A percentile compares a stretch with the other conserved stretches of the same genome.
Evolutionary conservation across 2,113 vertebrate genomes (phyloP).

Genomic region (Hoplias malabaricus): DNA sequence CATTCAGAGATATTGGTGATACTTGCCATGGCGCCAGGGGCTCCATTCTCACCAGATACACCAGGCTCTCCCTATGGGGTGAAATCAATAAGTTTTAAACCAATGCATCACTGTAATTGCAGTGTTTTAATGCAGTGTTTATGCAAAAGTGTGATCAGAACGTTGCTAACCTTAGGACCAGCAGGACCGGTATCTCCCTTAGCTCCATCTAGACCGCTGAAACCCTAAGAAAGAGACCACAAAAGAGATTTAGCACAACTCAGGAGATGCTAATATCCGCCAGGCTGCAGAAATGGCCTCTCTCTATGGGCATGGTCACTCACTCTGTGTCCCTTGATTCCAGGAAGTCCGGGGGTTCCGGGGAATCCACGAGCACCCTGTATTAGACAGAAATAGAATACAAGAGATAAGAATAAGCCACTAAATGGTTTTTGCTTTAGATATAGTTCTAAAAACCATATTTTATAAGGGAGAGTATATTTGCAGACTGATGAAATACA

Average conservation of each 20-base stretch:
- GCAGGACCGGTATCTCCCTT: constrained; percentile 93
- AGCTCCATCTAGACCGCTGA: constrained; percentile 95
- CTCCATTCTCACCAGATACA: constrained; percentile 91
- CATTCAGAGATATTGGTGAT: neutral
- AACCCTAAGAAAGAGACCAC: constrained; percentile 76
- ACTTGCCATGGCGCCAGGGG: constrained; percentile 91
- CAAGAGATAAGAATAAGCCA: neutral
- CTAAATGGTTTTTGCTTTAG: neutral
- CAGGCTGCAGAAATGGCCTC: neutral
- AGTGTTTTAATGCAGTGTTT: neutral
- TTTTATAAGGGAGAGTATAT: too few relatives aligned
- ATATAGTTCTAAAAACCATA: too few relatives aligned
- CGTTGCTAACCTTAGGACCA: constrained; percentile 90
- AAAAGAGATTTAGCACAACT: neutral
- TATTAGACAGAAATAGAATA: neutral
- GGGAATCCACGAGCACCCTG: constrained; percentile 97
- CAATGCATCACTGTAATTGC: neutral
- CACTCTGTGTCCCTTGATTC: constrained; percentile 98
- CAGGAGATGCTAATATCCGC: neutral
- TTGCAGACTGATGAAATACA: neutral
- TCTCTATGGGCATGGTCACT: constrained; percentile 63
- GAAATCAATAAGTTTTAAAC: constrained; percentile 15
- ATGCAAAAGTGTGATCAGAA: neutral
- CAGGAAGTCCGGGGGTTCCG: constrained; percentile 94
- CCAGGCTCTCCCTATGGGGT: constrained; percentile 85